A percentile compares a stretch with the other conserved stretches of the same genome.
These are phyloP conservation scores for Griposia aprilina DNA, from an alignment of 2,888 invertebrate species.

Conservation along the genomic window DNA sequence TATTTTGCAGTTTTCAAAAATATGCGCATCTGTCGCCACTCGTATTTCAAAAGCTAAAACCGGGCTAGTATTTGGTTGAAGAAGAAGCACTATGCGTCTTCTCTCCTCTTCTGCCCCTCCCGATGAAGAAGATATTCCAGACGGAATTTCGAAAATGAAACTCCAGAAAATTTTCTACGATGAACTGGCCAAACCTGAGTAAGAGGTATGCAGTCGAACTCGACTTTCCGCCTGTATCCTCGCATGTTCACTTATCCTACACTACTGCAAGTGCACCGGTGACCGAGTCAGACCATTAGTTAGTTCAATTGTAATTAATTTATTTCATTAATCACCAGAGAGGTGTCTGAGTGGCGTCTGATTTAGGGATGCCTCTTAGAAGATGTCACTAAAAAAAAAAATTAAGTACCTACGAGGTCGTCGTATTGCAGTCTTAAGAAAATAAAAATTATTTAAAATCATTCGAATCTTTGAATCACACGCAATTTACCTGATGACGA, in stretches of 20 bases:
- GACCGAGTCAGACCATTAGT: slow-evolving; percentile 13
- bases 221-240: slow-evolving; percentile 63
- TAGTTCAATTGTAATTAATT: slow-evolving; percentile 70
- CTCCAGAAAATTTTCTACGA: background rate
- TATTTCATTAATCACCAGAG: slow-evolving; percentile 66
- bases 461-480: no score
- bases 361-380: slow-evolving; percentile 52
- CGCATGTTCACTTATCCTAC: slow-evolving; percentile 71
- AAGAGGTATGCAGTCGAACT: slow-evolving; percentile 83
- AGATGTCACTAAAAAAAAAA: background rate
- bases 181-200: slow-evolving; percentile 77
- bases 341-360: slow-evolving; percentile 71
- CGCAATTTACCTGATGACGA: background rate
- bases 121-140: no score
- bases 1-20: background rate
- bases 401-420: background rate
- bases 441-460: background rate
- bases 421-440: background rate
- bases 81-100: background rate
- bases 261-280: slow-evolving; percentile 42
- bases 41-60: background rate
- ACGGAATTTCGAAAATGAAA: no score
- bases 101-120: no score
- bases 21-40: background rate
- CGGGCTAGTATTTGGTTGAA: background rate